Base-by-base conservation (phyloP, 2,113 vertebrate genomes). In the Callaeas wilsoni region DNA sequence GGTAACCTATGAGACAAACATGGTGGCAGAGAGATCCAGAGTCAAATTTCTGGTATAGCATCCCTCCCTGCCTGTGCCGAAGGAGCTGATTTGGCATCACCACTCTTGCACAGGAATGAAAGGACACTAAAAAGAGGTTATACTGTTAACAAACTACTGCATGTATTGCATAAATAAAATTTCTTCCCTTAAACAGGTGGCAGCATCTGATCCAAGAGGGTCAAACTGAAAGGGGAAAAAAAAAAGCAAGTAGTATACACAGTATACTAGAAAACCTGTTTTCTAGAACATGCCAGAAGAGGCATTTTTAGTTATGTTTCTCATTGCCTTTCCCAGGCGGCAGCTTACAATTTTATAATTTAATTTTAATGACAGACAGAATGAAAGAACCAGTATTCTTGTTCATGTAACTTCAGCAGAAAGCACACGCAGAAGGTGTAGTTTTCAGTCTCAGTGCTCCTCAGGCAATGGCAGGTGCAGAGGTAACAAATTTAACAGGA, bases 21-120 rank as follows among this genome's bases (percentile, higher is more conserved):
- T 0, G 1, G 25, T 15, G 53, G 29, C 35, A 84, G 49, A 68
- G 20, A 0, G 68, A 19, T 17, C 19, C 32, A 0, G 1, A 19
- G 33, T 16, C 47, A 37, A 17, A 79, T 37, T 39, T 64, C 56
- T 18, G 29, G 17, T 21, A 39, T 27, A 65, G 60, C 7, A 0
- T 7, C 41, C 7, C 26, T 41, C 32, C 18, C 16, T n/a, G 37
- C 37, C 65, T 57, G 26, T 15, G 65, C 53, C 52, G 10, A 82
- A 42, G 1, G 1, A 52, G 8, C 27, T 56, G n/a, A n/a, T 60
- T 12, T 39, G 33, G 75, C 9, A 32, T 14, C 26, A 59, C 9
- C 12, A 1, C 42, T 35, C 64, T 5, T 39, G 64, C 22, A 53
- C 22, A 71, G 32, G 42, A 52, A 32, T 15, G 10, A 46, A 81